These are phyloP conservation scores for Heliangelus exortis DNA, from an alignment of 2,797 vertebrate genomes.

Conservation along the genomic window DNA sequence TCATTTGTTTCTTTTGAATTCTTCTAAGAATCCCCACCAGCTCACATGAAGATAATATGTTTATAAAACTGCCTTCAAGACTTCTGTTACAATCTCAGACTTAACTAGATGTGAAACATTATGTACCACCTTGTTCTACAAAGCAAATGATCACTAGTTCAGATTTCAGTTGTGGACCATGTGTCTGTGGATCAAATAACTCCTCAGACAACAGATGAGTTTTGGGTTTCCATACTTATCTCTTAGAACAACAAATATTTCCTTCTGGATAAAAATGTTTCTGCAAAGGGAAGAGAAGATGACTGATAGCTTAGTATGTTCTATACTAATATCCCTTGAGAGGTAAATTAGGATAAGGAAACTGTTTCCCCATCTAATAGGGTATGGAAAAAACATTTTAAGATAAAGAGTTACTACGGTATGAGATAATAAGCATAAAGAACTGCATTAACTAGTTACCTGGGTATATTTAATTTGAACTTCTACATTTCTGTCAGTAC, in stretches of 20 bases:
- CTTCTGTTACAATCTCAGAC: neutral
- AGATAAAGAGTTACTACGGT: neutral
- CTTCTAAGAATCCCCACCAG: neutral
- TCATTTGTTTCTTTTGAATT: neutral
- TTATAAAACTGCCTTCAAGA: neutral
- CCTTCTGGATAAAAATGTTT: neutral
- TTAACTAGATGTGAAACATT: neutral
- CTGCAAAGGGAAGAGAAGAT: neutral
- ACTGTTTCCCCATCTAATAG: neutral
- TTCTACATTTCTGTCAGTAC: constrained; percentile 14
- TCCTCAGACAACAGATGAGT: neutral
- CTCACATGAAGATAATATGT: rapidly evolving
- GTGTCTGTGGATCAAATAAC: neutral
- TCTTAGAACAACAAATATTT: neutral
- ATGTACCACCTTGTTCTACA: neutral
- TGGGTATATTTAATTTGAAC: neutral
- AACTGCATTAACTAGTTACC: neutral
- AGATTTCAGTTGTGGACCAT: neutral
- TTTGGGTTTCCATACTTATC: neutral
- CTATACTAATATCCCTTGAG: neutral
- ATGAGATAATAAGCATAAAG: neutral
- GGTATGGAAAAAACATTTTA: neutral
- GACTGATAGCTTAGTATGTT: neutral
- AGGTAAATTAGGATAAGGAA: neutral
- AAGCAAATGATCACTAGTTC: neutral